Evolutionary conservation across 2,888 invertebrate genomes (phyloP).

Genomic region (Nymphalis urticae): DNA sequence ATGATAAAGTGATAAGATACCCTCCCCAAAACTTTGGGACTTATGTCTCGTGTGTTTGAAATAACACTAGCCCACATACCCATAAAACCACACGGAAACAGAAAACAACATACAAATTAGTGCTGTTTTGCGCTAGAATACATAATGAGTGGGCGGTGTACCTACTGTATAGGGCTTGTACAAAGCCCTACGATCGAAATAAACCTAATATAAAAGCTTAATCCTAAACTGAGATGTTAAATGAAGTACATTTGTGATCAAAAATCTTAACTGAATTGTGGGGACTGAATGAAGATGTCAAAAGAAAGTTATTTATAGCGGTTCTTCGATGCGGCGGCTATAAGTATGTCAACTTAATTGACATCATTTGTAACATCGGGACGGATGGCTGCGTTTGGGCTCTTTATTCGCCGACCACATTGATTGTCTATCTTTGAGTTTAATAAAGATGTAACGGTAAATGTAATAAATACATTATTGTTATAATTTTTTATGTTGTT

Average conservation of each 20-base stretch:
- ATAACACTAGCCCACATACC: too few species aligned
- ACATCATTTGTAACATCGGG: constrained; percentile 28
- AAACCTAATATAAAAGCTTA: too few species aligned
- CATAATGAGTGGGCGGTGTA: too few species aligned
- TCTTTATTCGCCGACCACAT: constrained; percentile 9
- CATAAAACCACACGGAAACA: too few species aligned
- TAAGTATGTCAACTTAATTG: constrained; percentile 29
- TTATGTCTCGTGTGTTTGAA: too few species aligned
- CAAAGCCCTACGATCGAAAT: too few species aligned
- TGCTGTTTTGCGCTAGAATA: too few species aligned
- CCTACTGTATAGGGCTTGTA: too few species aligned
- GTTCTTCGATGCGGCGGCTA: constrained; percentile 13
- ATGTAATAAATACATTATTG: too few species aligned
- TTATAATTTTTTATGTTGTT: not conserved
- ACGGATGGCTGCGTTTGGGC: constrained; percentile 20
- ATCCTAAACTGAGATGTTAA: not conserved
- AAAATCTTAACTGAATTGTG: constrained; percentile 3
- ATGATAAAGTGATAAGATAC: too few species aligned
- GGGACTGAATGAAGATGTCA: not conserved
- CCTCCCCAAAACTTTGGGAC: too few species aligned
- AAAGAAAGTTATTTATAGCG: constrained; percentile 24
- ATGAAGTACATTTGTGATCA: not conserved
- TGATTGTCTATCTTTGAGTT: not conserved
- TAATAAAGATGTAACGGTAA: not conserved
- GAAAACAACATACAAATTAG: too few species aligned